Evolutionary conservation across 2,888 invertebrate genomes (phyloP).

Genomic region (Pterostichus niger): DNA sequence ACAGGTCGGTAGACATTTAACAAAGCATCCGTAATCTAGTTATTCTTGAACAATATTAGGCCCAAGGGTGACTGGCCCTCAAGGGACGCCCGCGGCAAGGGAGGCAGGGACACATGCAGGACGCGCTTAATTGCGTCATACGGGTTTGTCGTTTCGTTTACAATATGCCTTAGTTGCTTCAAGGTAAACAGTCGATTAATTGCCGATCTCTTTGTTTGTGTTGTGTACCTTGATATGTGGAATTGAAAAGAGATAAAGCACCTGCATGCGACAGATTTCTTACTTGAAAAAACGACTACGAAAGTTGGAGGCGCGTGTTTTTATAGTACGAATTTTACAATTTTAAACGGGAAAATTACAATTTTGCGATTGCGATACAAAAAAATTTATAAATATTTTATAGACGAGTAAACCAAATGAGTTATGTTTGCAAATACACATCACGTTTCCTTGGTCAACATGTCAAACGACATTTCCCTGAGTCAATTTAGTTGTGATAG

Average conservation of each 20-base stretch:
- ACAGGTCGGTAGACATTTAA: conserved; percentile 29
- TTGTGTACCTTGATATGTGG: not conserved
- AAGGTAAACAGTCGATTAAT: conserved; percentile 39
- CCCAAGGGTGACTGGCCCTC: not conserved
- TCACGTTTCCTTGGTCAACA: too few species aligned
- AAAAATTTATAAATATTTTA: too few species aligned
- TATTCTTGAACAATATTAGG: conserved; percentile 54
- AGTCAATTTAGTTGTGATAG: too few species aligned
- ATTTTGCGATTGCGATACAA: too few species aligned
- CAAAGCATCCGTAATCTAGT: conserved; percentile 60
- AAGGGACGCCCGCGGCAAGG: not conserved
- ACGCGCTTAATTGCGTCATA: conserved; percentile 57
- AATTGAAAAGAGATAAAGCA: not conserved
- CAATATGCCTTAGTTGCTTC: conserved; percentile 36
- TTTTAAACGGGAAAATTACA: too few species aligned
- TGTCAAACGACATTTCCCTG: too few species aligned
- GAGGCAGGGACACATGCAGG: conserved; percentile 10
- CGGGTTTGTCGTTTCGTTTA: conserved; percentile 54
- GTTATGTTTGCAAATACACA: too few species aligned
- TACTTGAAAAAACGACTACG: too few species aligned
- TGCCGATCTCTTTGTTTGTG: conserved; percentile 52
- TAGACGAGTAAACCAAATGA: too few species aligned
- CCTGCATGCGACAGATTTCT: too few species aligned
- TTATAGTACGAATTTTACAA: too few species aligned
- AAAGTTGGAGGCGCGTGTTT: too few species aligned